phyloP scores from a whole-genome alignment of 2,797 vertebrate species.

The Podarcis siculus region DNA sequence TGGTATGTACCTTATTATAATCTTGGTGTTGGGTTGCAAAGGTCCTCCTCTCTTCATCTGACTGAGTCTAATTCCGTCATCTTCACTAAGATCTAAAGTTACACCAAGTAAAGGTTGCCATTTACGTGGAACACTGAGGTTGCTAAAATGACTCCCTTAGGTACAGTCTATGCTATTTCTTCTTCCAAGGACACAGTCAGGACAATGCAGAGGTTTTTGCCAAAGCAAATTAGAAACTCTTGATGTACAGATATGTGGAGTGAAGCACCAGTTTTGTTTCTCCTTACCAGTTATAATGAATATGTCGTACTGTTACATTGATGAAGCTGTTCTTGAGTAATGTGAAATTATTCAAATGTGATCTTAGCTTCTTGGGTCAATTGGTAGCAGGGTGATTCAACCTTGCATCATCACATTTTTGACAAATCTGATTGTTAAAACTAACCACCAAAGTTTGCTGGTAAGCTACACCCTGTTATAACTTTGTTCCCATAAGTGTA shows the following conservation, averaged over 20 bases:
- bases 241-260: conserved; percentile 25
- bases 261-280: neutral
- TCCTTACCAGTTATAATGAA: neutral
- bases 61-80: conserved; percentile 76
- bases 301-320: neutral
- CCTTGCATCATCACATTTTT: neutral
- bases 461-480: neutral
- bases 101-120: conserved; percentile 80
- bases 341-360: neutral
- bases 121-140: conserved; percentile 74
- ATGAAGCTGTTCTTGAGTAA: neutral
- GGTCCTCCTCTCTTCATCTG: conserved; percentile 75
- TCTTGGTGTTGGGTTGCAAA: conserved; percentile 76
- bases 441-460: neutral
- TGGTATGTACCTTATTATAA: conserved; percentile 72
- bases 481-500: neutral
- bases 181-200: conserved; percentile 70
- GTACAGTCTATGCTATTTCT: conserved; percentile 69
- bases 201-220: conserved; percentile 44
- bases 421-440: conserved; percentile 5
- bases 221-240: conserved; percentile 40
- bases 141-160: conserved; percentile 71
- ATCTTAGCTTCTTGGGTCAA: neutral
- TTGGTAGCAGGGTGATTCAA: neutral
- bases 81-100: conserved; percentile 80